phyloP scores from a whole-genome alignment of 2,113 vertebrate genomes.

The Pao palembangensis region DNA sequence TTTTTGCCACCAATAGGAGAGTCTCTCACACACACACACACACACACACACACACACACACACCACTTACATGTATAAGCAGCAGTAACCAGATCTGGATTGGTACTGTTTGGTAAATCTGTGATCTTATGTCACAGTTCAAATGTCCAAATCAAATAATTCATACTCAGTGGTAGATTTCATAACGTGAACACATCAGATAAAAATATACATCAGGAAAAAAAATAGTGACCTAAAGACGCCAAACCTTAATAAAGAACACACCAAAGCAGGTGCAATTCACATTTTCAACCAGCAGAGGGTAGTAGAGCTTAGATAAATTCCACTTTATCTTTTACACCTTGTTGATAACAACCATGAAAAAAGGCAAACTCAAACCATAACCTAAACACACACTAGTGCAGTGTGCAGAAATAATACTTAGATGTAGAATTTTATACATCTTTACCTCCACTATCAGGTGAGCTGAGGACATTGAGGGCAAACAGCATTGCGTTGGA shows the following conservation, averaged over 20 bases:
- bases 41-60: slow-evolving; percentile 59
- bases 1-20: slow-evolving; percentile 72
- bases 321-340: background rate
- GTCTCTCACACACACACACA: slow-evolving; percentile 36
- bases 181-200: background rate
- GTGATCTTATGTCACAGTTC: slow-evolving; percentile 13
- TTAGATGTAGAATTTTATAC: background rate
- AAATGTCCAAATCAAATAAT: background rate
- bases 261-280: background rate
- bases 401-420: background rate
- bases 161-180: too few relatives aligned
- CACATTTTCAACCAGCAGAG: slow-evolving; percentile 56
- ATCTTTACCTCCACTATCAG: slow-evolving; percentile 85
- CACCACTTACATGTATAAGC: slow-evolving; percentile 33
- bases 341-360: too few relatives aligned
- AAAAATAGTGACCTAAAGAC: background rate
- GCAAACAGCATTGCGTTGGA: slow-evolving; percentile 98
- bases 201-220: background rate
- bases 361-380: slow-evolving; percentile 1
- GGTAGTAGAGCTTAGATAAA: slow-evolving; percentile 45
- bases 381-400: background rate
- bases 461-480: slow-evolving; percentile 95
- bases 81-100: slow-evolving; percentile 64
- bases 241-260: background rate
- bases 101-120: slow-evolving; percentile 59